Evolutionary conservation across 2,888 invertebrate species (phyloP), one percentile per base, ranked within the genome.

Genomic region (Ormyrus nitidulus): DNA sequence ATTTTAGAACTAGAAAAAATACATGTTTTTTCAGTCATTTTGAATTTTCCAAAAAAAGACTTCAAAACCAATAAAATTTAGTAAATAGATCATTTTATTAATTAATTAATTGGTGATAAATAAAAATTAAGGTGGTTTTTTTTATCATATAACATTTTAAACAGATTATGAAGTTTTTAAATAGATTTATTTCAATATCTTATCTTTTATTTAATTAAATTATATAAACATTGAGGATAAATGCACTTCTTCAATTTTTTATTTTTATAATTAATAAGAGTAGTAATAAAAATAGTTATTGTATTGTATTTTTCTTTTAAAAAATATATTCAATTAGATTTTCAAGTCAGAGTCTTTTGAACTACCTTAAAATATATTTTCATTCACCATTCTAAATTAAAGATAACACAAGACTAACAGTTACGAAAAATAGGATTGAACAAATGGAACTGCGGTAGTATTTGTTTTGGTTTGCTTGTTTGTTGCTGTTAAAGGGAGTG

Each of bases 401-500:
- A 34, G 34, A 46, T 54, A 65, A 77, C 48, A 49, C 59, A 71
- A 70, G 19, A 81, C 46, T 77, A 77, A 73, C 58, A 74, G 69
- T 58, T 69, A 73, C 48, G 62, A 64, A 62, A 71, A 78, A 51
- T 70, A 70, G 54, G 48, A 53, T 76, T 68, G 62, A 72, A 68
- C 4, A 80, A 19, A 62, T 71, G 53, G 71, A 48, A 79, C 79
- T 70, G 73, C 77, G 77, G 77, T 79, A 77, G 81, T 82, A 82
- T 82, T 79, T 82, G 87, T 89, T 89, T 89, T 87, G 88, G 87
- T 88, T 86, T 86, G 88, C 87, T 89, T 88, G 86, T 88, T 87
- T 88, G 87, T 89, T 88, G 85, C 85, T 88, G 88, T 88, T 88
- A 89, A 88, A 88, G 88, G 88, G 86, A 88, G 87, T 87, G 87